Evolutionary conservation across 2,888 invertebrate species (phyloP).

Genomic region (Agrenia bidenticulata): DNA sequence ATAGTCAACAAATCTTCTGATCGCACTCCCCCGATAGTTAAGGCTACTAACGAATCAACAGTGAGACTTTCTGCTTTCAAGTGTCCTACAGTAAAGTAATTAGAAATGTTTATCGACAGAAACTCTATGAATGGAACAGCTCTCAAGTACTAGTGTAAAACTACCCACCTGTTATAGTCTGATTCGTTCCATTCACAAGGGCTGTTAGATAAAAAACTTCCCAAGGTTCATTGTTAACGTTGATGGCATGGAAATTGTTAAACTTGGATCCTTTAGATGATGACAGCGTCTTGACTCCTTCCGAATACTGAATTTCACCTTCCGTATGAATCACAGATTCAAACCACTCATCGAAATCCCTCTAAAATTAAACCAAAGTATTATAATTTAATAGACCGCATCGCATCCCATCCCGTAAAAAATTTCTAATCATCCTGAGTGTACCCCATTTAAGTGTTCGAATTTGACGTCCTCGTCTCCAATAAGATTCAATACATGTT

Average conservation of each 20-base stretch:
- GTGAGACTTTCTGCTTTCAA: conserved; percentile 21
- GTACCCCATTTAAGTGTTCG: conserved; percentile 25
- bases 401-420: too few species aligned
- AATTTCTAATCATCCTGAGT: too few species aligned
- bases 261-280: not conserved
- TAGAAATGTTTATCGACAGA: too few species aligned
- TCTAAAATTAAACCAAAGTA: not conserved
- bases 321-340: conserved; percentile 18
- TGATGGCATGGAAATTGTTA: not conserved
- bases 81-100: conserved; percentile 17
- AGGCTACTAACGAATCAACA: conserved; percentile 21
- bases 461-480: conserved; percentile 19
- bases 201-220: conserved; percentile 32
- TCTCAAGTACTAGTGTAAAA: too few species aligned
- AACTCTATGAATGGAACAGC: too few species aligned
- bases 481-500: conserved; percentile 26
- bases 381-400: too few species aligned
- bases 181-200: conserved; percentile 32
- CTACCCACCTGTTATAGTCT: conserved; percentile 39
- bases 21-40: conserved; percentile 31
- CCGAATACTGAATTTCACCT: not conserved
- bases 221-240: conserved; percentile 34
- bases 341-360: conserved; percentile 40
- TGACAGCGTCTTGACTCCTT: not conserved
- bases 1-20: conserved; percentile 26